Conservation (phyloP, 2,888 invertebrate genomes). For the Plebejus argus region DNA sequence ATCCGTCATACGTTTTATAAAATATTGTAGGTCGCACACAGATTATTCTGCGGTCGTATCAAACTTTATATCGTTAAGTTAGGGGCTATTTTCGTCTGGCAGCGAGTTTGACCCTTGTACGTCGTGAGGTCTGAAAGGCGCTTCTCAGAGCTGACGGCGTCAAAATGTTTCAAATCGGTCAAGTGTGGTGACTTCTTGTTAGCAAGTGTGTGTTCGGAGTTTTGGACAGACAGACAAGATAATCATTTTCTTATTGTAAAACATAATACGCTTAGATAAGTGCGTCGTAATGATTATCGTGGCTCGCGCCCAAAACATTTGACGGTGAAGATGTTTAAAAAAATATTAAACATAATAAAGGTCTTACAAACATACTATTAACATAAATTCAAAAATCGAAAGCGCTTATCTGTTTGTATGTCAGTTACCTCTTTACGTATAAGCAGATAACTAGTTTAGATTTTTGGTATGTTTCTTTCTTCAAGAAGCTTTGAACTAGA, state of each 20-base stretch:
- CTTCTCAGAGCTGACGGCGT: slow-evolving; percentile 66
- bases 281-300: slow-evolving; percentile 40
- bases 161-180: slow-evolving; percentile 69
- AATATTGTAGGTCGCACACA: slow-evolving; percentile 49
- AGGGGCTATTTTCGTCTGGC: slow-evolving; percentile 44
- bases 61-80: slow-evolving; percentile 42
- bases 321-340: slow-evolving; percentile 37
- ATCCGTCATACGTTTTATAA: slow-evolving; percentile 59
- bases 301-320: background rate
- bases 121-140: slow-evolving; percentile 61
- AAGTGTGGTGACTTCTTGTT: slow-evolving; percentile 73
- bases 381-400: too few species aligned
- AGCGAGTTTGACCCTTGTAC: slow-evolving; percentile 49
- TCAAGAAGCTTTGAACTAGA: too few species aligned
- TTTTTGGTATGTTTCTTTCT: too few species aligned
- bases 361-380: too few species aligned
- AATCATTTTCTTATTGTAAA: slow-evolving; percentile 44
- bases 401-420: background rate
- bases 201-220: slow-evolving; percentile 56
- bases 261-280: slow-evolving; percentile 36
- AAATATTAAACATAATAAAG: background rate
- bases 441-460: too few species aligned
- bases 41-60: slow-evolving; percentile 35
- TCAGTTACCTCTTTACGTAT: too few species aligned
- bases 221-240: slow-evolving; percentile 67